A percentile compares a stretch with the other conserved stretches of the same genome.
These are phyloP conservation scores for Thamnaconus septentrionalis DNA, from an alignment of 2,113 vertebrate species.

Conservation along the genomic window DNA sequence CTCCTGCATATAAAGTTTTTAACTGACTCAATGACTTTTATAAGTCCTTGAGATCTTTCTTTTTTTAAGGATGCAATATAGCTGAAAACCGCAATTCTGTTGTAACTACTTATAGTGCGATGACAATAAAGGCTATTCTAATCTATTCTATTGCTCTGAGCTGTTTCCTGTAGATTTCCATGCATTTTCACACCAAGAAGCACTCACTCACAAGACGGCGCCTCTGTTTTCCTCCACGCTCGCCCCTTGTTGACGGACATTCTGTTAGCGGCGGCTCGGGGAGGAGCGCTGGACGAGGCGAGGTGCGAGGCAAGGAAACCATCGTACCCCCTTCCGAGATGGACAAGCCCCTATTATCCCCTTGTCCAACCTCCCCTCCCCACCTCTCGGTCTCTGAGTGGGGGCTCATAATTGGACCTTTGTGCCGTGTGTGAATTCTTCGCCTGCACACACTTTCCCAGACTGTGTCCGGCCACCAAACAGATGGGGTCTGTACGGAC, in stretches of 20 bases:
- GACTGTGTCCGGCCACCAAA: slow-evolving; percentile 74
- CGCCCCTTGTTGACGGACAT: slow-evolving; percentile 48
- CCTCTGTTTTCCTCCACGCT: slow-evolving; percentile 18
- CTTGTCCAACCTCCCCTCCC: slow-evolving; percentile 51
- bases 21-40: too few relatives aligned
- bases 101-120: too few relatives aligned
- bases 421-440: slow-evolving; percentile 80
- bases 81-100: too few relatives aligned
- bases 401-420: slow-evolving; percentile 82
- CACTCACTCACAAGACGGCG: neutral
- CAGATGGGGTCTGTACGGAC: slow-evolving; percentile 79
- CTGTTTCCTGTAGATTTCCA: too few relatives aligned
- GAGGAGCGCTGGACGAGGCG: slow-evolving; percentile 30
- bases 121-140: too few relatives aligned
- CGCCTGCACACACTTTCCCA: slow-evolving; percentile 71
- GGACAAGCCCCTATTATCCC: slow-evolving; percentile 78
- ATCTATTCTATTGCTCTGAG: too few relatives aligned
- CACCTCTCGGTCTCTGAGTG: slow-evolving; percentile 39
- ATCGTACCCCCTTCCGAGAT: slow-evolving; percentile 72
- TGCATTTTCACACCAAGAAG: too few relatives aligned
- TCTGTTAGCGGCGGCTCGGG: slow-evolving; percentile 62
- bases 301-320: slow-evolving; percentile 71
- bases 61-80: too few relatives aligned
- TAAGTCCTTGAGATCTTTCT: too few relatives aligned
- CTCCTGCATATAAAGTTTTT: too few relatives aligned